Percentiles rank a stretch among this genome's conserved stretches.
Conservation (phyloP, 2,888 invertebrate species). For the Philaethria dido region DNA sequence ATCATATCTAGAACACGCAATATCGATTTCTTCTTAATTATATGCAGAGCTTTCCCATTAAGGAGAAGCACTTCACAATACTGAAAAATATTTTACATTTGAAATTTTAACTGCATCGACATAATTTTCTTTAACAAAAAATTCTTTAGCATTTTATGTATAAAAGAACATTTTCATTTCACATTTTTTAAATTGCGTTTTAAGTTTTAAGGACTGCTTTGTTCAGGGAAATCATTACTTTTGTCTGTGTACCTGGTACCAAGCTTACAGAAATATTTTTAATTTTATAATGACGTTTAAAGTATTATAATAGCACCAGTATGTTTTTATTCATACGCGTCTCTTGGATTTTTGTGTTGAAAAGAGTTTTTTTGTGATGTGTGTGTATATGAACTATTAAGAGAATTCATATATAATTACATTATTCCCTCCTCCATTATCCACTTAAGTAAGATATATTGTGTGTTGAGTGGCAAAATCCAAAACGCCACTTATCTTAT, state of each 20-base stretch:
- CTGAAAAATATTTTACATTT: conserved; percentile 21
- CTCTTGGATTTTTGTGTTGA: not conserved
- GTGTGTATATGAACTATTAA: no score
- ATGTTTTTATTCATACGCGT: not conserved
- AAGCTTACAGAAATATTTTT: conserved; percentile 9
- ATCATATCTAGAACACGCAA: conserved; percentile 25
- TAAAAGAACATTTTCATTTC: conserved; percentile 9
- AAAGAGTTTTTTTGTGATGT: not conserved
- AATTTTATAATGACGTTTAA: conserved; percentile 1
- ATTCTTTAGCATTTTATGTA: not conserved
- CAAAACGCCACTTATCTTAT: no score
- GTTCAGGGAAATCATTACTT: not conserved
- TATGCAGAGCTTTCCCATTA: conserved; percentile 34
- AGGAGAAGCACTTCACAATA: conserved; percentile 29
- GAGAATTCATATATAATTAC: no score
- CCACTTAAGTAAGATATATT: no score
- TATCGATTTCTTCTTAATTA: conserved; percentile 41
- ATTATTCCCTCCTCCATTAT: no score
- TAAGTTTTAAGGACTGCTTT: not conserved
- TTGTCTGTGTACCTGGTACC: not conserved
- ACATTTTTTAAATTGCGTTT: conserved; percentile 2
- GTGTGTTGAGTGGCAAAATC: no score
- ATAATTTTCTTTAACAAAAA: conserved; percentile 14
- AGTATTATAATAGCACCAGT: not conserved
- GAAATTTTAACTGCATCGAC: not conserved